phyloP scores from a whole-genome alignment of 2,797 vertebrate genomes.

The Pantherophis alleghaniensis region DNA sequence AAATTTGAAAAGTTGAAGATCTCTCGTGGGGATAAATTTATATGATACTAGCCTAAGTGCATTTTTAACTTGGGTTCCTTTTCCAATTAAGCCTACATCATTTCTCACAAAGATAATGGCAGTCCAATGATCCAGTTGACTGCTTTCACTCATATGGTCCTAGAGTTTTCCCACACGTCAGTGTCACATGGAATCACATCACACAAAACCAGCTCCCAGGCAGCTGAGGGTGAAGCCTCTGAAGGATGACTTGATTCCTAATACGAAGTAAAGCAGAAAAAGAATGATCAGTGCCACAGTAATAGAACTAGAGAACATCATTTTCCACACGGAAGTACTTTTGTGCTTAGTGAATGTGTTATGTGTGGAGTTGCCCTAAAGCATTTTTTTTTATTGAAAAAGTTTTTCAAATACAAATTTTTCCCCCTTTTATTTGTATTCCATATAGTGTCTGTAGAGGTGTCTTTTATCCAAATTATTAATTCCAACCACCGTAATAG shows the following conservation, averaged over 20 bases:
- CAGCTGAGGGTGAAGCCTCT: neutral
- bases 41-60: neutral
- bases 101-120: neutral
- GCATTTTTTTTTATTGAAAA: too few relatives aligned
- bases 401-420: too few relatives aligned
- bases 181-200: neutral
- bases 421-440: too few relatives aligned
- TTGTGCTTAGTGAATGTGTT: neutral
- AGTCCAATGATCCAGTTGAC: neutral
- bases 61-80: neutral
- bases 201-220: neutral
- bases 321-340: neutral
- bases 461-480: too few relatives aligned
- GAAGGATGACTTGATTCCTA: neutral
- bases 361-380: neutral
- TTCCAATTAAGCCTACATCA: neutral
- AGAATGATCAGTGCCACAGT: neutral
- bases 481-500: too few relatives aligned
- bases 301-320: neutral
- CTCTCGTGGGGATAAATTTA: neutral
- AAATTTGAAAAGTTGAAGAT: neutral
- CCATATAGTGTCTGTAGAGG: too few relatives aligned
- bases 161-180: neutral
- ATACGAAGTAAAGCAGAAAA: neutral
- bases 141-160: neutral